phyloP scores from a whole-genome alignment of 2,888 invertebrate genomes.

The Tenthredo mesomela region DNA sequence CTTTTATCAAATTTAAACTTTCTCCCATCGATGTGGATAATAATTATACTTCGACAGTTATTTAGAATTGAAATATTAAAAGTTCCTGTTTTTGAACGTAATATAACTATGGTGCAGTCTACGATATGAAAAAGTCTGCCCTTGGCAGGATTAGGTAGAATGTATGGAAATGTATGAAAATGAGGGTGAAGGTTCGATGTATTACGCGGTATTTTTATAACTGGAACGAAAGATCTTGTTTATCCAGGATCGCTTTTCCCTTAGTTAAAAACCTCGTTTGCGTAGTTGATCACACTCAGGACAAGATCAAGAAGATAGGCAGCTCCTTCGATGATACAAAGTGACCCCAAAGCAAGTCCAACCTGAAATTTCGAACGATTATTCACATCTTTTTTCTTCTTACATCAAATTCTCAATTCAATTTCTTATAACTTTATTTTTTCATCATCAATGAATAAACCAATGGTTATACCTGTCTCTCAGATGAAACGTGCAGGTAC shows the following conservation, averaged over 20 bases:
- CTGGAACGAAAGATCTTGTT: not conserved
- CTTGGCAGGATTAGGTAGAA: not conserved
- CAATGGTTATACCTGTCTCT: conserved; percentile 83
- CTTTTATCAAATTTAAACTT: not conserved
- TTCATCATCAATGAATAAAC: not conserved
- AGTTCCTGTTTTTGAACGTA: not conserved
- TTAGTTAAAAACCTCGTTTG: conserved; percentile 82
- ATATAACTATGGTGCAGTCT: not conserved
- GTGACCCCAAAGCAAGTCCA: conserved; percentile 89
- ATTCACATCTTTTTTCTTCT: not conserved
- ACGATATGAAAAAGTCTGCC: not conserved
- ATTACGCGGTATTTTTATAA: not conserved
- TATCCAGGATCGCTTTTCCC: conserved; percentile 40
- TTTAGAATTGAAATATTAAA: not conserved
- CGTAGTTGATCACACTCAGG: conserved; percentile 86
- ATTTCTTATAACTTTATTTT: conserved; percentile 4
- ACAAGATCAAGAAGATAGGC: conserved; percentile 90
- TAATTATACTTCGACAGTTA: not conserved
- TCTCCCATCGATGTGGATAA: not conserved
- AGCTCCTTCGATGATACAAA: conserved; percentile 90
- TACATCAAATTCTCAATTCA: not conserved
- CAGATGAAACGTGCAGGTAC: conserved; percentile 86
- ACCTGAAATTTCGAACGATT: conserved; percentile 78
- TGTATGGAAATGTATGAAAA: not conserved
- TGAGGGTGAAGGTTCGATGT: conserved; percentile 28